Evolutionary conservation across 2,888 invertebrate genomes (phyloP).

Genomic region (Seladonia tumulorum): DNA sequence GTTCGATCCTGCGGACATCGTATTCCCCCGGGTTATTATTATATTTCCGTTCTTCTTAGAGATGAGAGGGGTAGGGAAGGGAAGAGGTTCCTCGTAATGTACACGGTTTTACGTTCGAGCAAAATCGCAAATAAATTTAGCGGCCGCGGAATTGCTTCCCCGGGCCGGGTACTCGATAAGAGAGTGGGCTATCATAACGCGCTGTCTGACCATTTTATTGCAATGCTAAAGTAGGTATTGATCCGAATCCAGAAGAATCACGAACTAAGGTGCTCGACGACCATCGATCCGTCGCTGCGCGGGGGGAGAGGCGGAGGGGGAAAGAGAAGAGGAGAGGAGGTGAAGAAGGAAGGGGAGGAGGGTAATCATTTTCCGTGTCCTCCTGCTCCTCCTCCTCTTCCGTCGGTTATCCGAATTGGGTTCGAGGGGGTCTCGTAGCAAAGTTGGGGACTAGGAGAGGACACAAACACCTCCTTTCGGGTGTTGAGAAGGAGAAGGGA

Average conservation of each 20-base stretch:
- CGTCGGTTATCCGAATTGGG: slow-evolving; percentile 78
- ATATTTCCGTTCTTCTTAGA: background rate
- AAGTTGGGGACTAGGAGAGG: slow-evolving; percentile 78
- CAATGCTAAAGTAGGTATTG: slow-evolving; percentile 76
- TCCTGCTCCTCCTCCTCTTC: slow-evolving; percentile 69
- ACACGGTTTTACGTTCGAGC: slow-evolving; percentile 45
- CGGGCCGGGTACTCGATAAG: slow-evolving; percentile 69
- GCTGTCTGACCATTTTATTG: slow-evolving; percentile 75
- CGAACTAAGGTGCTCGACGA: slow-evolving; percentile 75
- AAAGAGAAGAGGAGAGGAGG: slow-evolving; percentile 54
- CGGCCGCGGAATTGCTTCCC: slow-evolving; percentile 64
- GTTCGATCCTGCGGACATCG: background rate
- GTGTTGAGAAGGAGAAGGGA: slow-evolving; percentile 69
- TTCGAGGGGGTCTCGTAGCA: slow-evolving; percentile 76
- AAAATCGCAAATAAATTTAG: slow-evolving; percentile 69
- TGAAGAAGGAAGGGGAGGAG: slow-evolving; percentile 66
- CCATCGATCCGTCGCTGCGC: slow-evolving; percentile 70
- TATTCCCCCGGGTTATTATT: background rate
- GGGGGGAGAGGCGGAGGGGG: slow-evolving; percentile 39
- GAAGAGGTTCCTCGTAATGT: slow-evolving; percentile 36
- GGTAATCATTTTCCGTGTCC: slow-evolving; percentile 77
- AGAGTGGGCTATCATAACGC: slow-evolving; percentile 72
- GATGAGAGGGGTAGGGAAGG: no score
- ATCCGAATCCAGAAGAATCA: slow-evolving; percentile 75
- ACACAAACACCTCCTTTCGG: slow-evolving; percentile 77